A percentile compares a stretch with the other conserved stretches of the same genome.
These are phyloP conservation scores for Alaudala cheleensis DNA, from an alignment of 2,113 vertebrate genomes.

Conservation along the genomic window DNA sequence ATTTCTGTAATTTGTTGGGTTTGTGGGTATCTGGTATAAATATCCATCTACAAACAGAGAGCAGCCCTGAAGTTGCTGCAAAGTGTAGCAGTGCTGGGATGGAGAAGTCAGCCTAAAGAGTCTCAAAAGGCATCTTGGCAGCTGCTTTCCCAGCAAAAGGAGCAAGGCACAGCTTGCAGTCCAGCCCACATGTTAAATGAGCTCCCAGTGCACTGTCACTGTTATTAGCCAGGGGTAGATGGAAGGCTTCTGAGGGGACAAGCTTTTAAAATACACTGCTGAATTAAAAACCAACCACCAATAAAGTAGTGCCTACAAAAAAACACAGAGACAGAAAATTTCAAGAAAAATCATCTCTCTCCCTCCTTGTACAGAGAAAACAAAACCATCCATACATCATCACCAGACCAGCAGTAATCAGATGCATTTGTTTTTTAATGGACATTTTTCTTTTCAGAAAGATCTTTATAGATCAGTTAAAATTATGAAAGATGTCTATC, in stretches of 20 bases:
- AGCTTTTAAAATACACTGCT: not conserved
- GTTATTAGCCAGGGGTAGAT: not conserved
- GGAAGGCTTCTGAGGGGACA: not conserved
- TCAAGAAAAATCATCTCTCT: not conserved
- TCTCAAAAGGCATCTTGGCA: not conserved
- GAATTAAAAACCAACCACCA: not conserved
- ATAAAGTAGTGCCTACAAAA: not conserved
- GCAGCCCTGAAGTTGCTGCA: not conserved
- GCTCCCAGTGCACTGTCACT: not conserved
- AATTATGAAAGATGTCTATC: not conserved
- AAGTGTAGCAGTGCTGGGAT: not conserved
- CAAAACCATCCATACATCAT: not conserved
- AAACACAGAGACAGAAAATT: not conserved
- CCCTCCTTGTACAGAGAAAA: not conserved
- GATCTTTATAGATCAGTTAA: not conserved
- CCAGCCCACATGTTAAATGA: not conserved
- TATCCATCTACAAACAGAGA: not conserved
- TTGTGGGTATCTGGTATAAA: not conserved
- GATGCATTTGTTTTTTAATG: not conserved
- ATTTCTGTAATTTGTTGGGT: not conserved
- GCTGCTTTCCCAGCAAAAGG: not conserved
- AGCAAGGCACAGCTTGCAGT: conserved; percentile 26
- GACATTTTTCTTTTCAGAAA: not conserved
- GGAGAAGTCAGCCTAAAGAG: not conserved
- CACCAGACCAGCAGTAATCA: not conserved